A percentile compares a stretch with the other conserved stretches of the same genome.
Conservation (phyloP, 2,113 vertebrate genomes). For the Ciconia stormi region DNA sequence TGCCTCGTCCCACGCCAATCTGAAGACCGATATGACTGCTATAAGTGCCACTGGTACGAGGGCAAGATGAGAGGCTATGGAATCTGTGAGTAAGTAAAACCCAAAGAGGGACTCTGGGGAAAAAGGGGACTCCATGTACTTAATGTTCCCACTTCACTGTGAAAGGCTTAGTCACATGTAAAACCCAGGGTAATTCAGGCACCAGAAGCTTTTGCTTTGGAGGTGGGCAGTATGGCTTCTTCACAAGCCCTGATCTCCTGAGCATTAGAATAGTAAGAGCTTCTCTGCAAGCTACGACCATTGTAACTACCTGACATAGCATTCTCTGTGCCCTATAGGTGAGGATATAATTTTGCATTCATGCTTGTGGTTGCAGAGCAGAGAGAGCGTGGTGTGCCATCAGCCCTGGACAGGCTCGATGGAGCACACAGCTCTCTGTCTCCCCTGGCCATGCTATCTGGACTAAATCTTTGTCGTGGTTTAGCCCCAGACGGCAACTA, state of each 20-base stretch:
- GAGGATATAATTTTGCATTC: background rate
- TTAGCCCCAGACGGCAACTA: no score
- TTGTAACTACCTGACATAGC: background rate
- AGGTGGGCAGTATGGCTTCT: background rate
- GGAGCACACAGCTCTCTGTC: background rate
- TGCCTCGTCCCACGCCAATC: constrained; percentile 63
- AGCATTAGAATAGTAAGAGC: background rate
- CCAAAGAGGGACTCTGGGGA: rapidly evolving
- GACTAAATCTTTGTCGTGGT: background rate
- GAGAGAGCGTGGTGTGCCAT: background rate
- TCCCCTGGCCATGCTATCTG: background rate
- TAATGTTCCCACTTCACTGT: no score
- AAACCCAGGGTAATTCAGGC: background rate
- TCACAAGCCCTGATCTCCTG: background rate
- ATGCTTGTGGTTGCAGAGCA: background rate
- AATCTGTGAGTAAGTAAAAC: constrained; percentile 82
- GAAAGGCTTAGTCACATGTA: background rate
- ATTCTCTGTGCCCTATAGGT: background rate
- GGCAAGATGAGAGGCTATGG: constrained; percentile 78
- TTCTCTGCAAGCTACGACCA: background rate
- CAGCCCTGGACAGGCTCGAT: background rate
- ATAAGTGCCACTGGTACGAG: constrained; percentile 80
- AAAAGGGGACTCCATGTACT: rapidly evolving
- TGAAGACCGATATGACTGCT: constrained; percentile 77
- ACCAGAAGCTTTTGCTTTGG: background rate